phyloP scores from a whole-genome alignment of 2,113 vertebrate species.

The Podiceps cristatus region DNA sequence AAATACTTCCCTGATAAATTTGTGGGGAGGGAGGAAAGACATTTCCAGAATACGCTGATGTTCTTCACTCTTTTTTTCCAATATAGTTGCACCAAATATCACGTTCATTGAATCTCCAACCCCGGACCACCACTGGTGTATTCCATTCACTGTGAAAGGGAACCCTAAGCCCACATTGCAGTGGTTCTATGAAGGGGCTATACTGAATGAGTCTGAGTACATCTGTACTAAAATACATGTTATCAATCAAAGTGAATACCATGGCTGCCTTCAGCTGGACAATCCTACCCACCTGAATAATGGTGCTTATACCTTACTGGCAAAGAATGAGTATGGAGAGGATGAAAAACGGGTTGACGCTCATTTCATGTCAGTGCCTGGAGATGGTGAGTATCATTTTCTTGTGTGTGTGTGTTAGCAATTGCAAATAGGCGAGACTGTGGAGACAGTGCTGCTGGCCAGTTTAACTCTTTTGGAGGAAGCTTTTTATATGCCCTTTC shows the following conservation, averaged over 20 bases:
- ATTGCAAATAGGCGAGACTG: neutral
- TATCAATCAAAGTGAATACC: constrained; percentile 90
- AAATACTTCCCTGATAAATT: neutral
- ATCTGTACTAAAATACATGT: constrained; percentile 93
- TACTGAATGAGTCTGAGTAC: constrained; percentile 85
- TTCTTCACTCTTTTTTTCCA: constrained; percentile 72
- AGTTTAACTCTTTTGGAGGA: neutral
- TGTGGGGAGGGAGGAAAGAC: neutral
- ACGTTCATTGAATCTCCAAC: constrained; percentile 90
- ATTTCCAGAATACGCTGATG: constrained; percentile 45
- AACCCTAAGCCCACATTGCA: constrained; percentile 88
- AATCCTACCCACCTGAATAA: constrained; percentile 96
- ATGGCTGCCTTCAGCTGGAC: constrained; percentile 96
- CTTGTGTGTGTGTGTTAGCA: neutral
- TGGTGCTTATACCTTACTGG: constrained; percentile 89
- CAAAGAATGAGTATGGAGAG: constrained; percentile 85
- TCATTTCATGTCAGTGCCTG: constrained; percentile 92
- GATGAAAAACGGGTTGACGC: constrained; percentile 85
- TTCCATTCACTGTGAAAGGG: constrained; percentile 94
- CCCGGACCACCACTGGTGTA: constrained; percentile 97
- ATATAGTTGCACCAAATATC: constrained; percentile 91
- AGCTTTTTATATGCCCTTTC: neutral
- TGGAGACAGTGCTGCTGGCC: neutral
- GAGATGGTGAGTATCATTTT: constrained; percentile 81
- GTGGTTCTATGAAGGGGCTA: constrained; percentile 85